Evolutionary conservation across 2,113 vertebrate genomes (phyloP).

Genomic region (Centropus unirufus): DNA sequence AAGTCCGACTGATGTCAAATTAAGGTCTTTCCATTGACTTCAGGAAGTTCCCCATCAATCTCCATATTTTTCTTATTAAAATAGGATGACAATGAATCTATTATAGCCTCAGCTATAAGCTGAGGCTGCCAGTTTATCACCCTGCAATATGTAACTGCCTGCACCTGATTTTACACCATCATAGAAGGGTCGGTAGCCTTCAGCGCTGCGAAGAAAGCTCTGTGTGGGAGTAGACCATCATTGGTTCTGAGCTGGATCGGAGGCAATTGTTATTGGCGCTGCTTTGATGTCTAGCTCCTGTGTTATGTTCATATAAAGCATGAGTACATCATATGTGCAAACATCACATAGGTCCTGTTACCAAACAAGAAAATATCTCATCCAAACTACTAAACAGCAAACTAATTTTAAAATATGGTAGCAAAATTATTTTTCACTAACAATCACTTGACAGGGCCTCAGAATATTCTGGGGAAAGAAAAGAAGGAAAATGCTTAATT

Average conservation of each 20-base stretch:
- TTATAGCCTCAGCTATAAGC: background rate
- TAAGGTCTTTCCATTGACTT: background rate
- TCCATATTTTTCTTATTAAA: background rate
- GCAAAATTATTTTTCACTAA: background rate
- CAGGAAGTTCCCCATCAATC: background rate
- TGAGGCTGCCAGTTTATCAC: background rate
- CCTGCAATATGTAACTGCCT: background rate
- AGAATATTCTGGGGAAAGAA: background rate
- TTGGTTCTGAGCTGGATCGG: background rate
- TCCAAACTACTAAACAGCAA: background rate
- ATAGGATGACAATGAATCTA: background rate
- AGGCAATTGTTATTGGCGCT: background rate
- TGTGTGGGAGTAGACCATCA: accelerated
- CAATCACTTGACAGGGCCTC: background rate
- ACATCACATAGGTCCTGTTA: background rate
- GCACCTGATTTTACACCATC: background rate
- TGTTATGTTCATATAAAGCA: background rate
- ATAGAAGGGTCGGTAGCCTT: background rate
- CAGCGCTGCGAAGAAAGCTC: background rate
- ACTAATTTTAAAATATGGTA: background rate
- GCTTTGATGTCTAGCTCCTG: background rate
- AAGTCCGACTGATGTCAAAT: background rate
- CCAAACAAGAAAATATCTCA: background rate
- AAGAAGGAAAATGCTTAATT: background rate
- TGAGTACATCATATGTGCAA: background rate